Conservation (phyloP, 2,797 vertebrate species). For the Rhinichthys osculus region DNA sequence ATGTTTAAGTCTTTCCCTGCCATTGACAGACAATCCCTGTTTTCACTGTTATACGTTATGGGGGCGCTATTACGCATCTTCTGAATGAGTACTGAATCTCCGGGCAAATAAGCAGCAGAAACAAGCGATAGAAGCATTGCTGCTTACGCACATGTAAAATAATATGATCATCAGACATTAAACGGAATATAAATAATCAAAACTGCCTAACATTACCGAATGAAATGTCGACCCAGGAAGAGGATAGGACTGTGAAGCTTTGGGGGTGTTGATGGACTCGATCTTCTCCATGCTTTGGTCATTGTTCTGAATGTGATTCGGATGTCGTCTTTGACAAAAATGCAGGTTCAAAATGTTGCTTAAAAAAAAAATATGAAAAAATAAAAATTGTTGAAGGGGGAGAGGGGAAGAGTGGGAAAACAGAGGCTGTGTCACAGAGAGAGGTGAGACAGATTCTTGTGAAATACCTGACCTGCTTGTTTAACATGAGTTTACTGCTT, state of each 20-base stretch:
- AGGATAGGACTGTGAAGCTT: background rate
- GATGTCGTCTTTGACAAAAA: no score
- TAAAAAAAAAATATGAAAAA: background rate
- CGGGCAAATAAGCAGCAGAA: background rate
- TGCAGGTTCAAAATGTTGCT: no score
- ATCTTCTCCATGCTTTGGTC: no score
- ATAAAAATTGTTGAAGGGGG: background rate
- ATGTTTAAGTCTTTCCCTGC: no score
- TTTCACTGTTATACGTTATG: no score
- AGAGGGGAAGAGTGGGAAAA: background rate
- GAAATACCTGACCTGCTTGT: conserved; percentile 43
- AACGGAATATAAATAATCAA: background rate
- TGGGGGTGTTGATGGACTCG: background rate
- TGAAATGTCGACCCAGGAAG: background rate
- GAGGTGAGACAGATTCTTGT: conserved; percentile 27
- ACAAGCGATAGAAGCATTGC: background rate
- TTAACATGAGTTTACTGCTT: conserved; percentile 39
- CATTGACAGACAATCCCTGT: no score
- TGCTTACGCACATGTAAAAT: background rate
- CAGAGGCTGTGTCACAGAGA: conserved; percentile 11
- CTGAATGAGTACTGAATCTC: background rate
- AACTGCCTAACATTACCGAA: background rate
- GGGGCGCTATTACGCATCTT: no score
- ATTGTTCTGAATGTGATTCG: no score
- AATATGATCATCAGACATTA: background rate